phyloP scores from a whole-genome alignment of 2,113 vertebrate species.

The Ibidorhyncha struthersii region DNA sequence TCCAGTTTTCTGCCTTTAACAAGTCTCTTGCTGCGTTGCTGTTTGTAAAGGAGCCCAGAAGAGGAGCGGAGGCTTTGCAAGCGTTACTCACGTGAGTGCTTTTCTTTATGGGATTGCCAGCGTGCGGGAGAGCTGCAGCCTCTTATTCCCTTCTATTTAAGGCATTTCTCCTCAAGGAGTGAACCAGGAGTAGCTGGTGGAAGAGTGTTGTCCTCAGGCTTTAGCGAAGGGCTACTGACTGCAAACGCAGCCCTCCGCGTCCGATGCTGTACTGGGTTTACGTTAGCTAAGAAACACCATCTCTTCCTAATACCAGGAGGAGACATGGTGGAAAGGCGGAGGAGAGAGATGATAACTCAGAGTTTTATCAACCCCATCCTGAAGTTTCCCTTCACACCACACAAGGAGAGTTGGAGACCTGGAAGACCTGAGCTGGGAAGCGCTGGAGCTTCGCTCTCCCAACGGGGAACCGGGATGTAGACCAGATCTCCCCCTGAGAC shows the following conservation, averaged over 20 bases:
- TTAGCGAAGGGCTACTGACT: neutral
- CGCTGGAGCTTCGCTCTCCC: accelerated
- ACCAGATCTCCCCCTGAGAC: neutral
- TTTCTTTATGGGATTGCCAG: neutral
- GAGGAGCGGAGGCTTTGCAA: neutral
- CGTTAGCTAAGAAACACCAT: neutral
- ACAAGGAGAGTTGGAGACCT: neutral
- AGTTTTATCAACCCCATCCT: neutral
- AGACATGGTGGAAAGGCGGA: neutral
- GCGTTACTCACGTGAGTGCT: neutral
- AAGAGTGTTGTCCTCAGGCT: neutral
- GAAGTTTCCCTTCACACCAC: neutral
- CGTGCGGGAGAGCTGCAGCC: neutral
- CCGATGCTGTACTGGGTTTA: neutral
- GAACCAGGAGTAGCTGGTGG: neutral
- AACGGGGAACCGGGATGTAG: accelerated
- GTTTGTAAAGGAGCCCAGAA: neutral
- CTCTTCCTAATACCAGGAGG: neutral
- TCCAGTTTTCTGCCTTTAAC: neutral
- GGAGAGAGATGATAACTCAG: neutral
- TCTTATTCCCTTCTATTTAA: neutral
- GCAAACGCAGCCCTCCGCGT: neutral
- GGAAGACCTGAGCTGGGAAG: neutral
- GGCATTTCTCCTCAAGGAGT: neutral
- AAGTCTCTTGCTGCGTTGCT: neutral